phyloP scores from a whole-genome alignment of 2,113 vertebrate species.

The Murina feae region DNA sequence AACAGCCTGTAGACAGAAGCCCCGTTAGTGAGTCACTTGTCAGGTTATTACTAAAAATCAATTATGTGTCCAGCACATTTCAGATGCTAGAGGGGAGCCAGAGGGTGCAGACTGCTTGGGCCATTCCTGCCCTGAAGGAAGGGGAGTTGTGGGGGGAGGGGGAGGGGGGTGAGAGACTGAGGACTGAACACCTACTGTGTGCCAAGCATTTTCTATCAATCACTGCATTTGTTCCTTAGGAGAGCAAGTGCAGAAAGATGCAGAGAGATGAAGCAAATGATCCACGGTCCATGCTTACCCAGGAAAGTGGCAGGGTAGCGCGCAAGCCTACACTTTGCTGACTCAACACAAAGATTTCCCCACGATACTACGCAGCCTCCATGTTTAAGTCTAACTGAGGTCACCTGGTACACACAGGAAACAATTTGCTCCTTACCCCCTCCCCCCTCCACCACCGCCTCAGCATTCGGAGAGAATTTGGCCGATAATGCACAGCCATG shows the following conservation, averaged over 20 bases:
- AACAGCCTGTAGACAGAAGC: not conserved
- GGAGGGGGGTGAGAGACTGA: not conserved
- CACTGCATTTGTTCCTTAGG: not conserved
- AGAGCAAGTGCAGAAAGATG: not conserved
- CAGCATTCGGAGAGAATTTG: not conserved
- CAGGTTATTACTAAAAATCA: not conserved
- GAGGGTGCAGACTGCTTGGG: no score
- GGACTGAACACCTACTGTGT: not conserved
- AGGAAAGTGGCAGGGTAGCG: not conserved
- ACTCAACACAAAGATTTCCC: not conserved
- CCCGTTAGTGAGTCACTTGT: not conserved
- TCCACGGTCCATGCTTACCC: not conserved
- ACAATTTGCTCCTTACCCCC: not conserved
- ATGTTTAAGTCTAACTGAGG: not conserved
- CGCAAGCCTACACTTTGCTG: not conserved
- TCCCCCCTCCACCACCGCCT: rapidly evolving
- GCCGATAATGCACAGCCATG: not conserved
- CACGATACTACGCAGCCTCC: not conserved
- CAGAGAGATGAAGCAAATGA: not conserved
- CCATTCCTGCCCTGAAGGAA: not conserved
- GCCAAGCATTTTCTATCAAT: not conserved
- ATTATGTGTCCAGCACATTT: not conserved
- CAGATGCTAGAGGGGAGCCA: not conserved
- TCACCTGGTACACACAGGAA: not conserved
- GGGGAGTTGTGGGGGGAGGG: rapidly evolving